Base-by-base conservation (phyloP, 2,113 vertebrate species). In the Aphelocoma coerulescens region DNA sequence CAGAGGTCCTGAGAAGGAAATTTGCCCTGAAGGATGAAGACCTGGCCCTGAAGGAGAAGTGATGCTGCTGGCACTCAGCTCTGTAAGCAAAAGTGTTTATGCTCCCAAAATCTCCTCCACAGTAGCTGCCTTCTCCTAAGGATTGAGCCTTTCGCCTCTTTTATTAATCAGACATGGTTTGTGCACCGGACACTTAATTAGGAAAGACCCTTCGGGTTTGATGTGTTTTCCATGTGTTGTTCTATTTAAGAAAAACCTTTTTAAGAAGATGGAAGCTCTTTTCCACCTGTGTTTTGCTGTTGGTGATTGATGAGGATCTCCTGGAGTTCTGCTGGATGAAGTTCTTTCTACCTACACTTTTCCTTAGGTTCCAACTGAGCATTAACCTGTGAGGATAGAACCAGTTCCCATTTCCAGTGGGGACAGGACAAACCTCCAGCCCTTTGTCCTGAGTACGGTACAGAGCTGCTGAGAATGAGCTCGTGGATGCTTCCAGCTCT, bases 1-100 rank as follows among this genome's bases (percentile, higher is more conserved):
- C 99, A 4, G 99, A 99, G 94, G 99, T 98, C 68, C 97, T 99
- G 63, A 98, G 98, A 72, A 99, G 99, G 97, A 99, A 99, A 91
- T 99, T 99, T 91, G 98, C 99, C 73, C 97, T 99, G 43, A 98
- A 99, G 91, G 99, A 99, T 13, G 99, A 99, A 85, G 99, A 99
- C 88, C 96, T 98, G 58, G 93, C 93, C 89, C 77, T 98, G 96
- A 99, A 98, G 96, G 98, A 98, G 96, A 98, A 98, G 54, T 98
- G 97, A 98, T 30, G 67, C 39, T 41, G 16, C 90, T 28, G 44
- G 8, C 82, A 13, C 51, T 48, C 54, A 83, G 44, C 91, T 89
- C 91, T 51, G 87, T 90, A 90, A 96, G 92, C 95, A 89, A 76
- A 74, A 87, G 69, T 43, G n/a, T 82, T 79, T 11, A 0, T 41